Evolutionary conservation across 2,113 vertebrate species (phyloP).

Genomic region (Eudyptes chrysolophus): DNA sequence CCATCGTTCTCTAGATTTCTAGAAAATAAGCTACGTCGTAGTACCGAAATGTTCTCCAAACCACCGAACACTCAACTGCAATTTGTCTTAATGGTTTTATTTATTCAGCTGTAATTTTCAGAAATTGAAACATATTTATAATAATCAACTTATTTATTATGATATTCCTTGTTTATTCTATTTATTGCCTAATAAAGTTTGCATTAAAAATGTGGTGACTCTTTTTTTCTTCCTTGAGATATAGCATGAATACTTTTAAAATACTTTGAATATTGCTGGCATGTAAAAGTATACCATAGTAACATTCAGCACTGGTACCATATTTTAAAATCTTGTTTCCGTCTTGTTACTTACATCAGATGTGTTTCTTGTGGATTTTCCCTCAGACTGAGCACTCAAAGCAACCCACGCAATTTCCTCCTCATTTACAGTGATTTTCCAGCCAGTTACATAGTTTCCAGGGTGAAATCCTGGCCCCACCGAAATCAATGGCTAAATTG

Average conservation of each 20-base stretch:
- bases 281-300: background rate
- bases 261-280: background rate
- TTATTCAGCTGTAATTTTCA: background rate
- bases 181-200: conserved; percentile 48
- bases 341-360: background rate
- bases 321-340: background rate
- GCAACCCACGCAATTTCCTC: rapidly evolving
- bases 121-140: background rate
- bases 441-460: background rate
- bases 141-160: conserved; percentile 55
- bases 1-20: rapidly evolving
- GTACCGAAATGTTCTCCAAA: background rate
- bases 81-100: background rate
- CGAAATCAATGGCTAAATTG: background rate
- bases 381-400: background rate
- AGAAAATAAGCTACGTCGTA: background rate
- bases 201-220: background rate
- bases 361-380: background rate
- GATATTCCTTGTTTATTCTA: conserved; percentile 55
- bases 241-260: background rate
- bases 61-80: background rate
- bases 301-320: background rate
- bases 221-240: background rate
- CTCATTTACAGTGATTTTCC: background rate
- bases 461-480: background rate